phyloP scores from a whole-genome alignment of 2,113 vertebrate species.

The Psephotus haematonotus region DNA sequence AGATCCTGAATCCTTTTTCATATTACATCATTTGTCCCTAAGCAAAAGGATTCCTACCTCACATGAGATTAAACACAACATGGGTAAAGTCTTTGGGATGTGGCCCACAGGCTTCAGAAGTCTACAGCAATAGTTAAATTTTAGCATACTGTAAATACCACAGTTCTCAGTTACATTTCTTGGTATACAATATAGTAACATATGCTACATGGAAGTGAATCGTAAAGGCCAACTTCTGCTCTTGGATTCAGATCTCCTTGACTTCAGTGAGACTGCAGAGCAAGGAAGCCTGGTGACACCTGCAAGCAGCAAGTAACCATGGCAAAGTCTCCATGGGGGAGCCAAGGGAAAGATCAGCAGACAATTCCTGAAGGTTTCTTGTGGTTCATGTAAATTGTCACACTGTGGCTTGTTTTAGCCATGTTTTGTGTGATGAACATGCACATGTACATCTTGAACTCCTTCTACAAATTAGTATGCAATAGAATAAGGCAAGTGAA shows the following conservation, averaged over 20 bases:
- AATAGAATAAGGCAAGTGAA: background rate
- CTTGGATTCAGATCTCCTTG: slow-evolving; percentile 60
- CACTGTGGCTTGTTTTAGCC: background rate
- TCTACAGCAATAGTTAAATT: slow-evolving; percentile 60
- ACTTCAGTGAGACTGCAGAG: slow-evolving; percentile 39
- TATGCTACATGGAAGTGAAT: slow-evolving; percentile 65
- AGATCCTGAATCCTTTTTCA: background rate
- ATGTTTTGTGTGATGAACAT: background rate
- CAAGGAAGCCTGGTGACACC: slow-evolving; percentile 55
- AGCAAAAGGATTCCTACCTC: background rate
- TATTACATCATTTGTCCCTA: background rate
- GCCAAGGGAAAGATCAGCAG: background rate
- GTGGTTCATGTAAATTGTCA: background rate
- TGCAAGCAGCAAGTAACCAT: slow-evolving; percentile 57
- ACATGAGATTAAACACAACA: background rate
- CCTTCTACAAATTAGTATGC: background rate
- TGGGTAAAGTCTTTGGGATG: background rate
- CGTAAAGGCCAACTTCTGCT: slow-evolving; percentile 69
- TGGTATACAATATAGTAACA: slow-evolving; percentile 61
- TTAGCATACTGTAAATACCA: slow-evolving; percentile 60
- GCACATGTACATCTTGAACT: background rate
- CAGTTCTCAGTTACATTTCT: slow-evolving; percentile 4
- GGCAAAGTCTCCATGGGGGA: slow-evolving; percentile 39
- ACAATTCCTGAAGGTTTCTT: slow-evolving; percentile 25
- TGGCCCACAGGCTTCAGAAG: slow-evolving; percentile 27